Base-by-base conservation (phyloP, 2,888 invertebrate genomes). In the Phragmatobia fuliginosa region DNA sequence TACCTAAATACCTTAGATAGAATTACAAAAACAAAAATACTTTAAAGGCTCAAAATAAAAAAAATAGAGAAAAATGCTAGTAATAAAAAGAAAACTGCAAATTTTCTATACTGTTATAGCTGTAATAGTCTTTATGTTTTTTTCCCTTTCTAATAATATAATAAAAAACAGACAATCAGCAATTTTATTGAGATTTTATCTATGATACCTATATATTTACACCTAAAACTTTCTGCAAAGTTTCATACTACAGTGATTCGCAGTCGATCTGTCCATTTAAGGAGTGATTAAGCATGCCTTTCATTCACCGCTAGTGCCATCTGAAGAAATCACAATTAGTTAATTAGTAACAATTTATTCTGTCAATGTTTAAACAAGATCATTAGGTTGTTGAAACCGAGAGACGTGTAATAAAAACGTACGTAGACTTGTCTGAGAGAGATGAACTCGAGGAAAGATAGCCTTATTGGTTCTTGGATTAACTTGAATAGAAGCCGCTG, bases 321-420 rank as follows among this genome's bases (percentile, higher is more conserved):
- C 52, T 52, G 21, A 60, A 45, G 41, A 25, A 49, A 33, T 28
- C 32, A 28, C 60, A 67, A 67, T 67, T 67, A 52, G 52, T 62
- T 67, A 61, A 67, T 67, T 67, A 67, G 36, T 52, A 62, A 52
- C 67, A 62, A 62, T 67, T 67, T 67, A 67, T 67, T 67, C 67
- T 52, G n/a, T 31, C 49, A 62, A 62, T 67, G 67, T 67, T 14
- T 52, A n/a, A 14, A 38, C 67, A 36, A 67, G 52, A 52, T 67
- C 67, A 62, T 67, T 67, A 67, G 36, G 45, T 62, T 61, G 61
- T 58, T 61, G 32, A 41, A 56, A 28, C 28, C 18, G 28, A 56
- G 56, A 56, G 56, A 56, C 56, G 56, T 56, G 16, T 14, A 28
- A 28, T 28, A 56, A 56, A 56, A 56, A 56, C 56, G 14, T 28